Base-by-base conservation (phyloP, 2,113 vertebrate genomes). In the Pteronura brasiliensis region DNA sequence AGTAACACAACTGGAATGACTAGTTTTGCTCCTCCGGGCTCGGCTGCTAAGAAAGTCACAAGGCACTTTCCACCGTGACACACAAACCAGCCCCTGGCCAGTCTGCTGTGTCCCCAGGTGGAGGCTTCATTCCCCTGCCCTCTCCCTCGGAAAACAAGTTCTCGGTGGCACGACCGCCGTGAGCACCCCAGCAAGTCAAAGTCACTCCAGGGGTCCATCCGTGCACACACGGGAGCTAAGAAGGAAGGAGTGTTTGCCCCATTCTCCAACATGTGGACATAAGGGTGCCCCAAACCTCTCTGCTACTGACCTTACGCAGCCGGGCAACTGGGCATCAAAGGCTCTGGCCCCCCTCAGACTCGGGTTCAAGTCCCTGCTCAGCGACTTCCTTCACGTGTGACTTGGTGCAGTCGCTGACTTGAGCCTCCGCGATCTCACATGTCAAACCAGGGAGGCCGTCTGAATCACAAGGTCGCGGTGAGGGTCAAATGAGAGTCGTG, bases 221-320 rank as follows among this genome's bases (percentile, higher is more conserved):
- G 21, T 2, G 0, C 0, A 0, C 31, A 0, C 31, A 6, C 13
- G 1, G 61, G 49, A 8, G 13, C 61, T 7, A 14, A 21, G 14
- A n/a, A 23, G 20, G 3, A 7, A 23, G 12, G 3, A 6, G 44
- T 2, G 25, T 23, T 27, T 52, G n/a, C 34, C 17, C 7, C 31
- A 0, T 2, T 8, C 49, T 65, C 36, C 29, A 31, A 34, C 31
- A 4, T 3, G 14, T 34, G 27, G 63, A 77, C 11, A 0, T 1
- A 15, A n/a, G 11, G 36, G 7, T 0, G 7, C 67, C 61, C 67
- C 15, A 39, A 3, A 23, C 23, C 25, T 23, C 31, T 14, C 93
- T 29, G 49, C 42, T 36, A 0, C 29, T 3, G 27, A 59, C 27
- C 52, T 18, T 0, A 12, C 0, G 18, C 0, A 4, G 2, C 39